Conservation (phyloP, 2,113 vertebrate species). For the Sylvicapra grimmia region DNA sequence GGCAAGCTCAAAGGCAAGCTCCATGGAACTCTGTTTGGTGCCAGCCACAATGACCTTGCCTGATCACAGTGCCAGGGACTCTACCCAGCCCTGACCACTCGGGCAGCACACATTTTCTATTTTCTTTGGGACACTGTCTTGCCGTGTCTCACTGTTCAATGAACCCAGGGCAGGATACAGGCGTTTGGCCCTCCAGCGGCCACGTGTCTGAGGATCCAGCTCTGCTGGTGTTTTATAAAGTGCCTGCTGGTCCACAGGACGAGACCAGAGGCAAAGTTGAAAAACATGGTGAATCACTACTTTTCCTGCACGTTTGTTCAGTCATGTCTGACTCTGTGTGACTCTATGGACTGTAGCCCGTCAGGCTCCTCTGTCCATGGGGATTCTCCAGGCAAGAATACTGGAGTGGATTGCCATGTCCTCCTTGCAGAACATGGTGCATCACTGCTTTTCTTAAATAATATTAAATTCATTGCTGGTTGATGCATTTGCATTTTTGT, state of each 20-base stretch:
- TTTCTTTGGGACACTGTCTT: not conserved
- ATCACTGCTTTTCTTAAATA: not conserved
- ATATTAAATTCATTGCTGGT: too few relatives aligned
- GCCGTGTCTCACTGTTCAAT: not conserved
- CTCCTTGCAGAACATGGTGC: not conserved
- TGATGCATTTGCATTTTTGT: not conserved
- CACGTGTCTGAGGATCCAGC: not conserved
- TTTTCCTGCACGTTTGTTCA: not conserved
- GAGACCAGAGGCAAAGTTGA: not conserved
- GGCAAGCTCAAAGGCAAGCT: fast-evolving
- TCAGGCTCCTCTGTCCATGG: not conserved
- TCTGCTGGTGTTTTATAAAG: not conserved
- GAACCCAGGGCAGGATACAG: not conserved
- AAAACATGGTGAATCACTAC: not conserved
- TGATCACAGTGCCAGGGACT: not conserved
- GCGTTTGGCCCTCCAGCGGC: not conserved
- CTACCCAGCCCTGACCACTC: not conserved
- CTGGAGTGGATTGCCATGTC: not conserved
- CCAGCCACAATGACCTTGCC: fast-evolving
- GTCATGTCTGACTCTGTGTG: not conserved
- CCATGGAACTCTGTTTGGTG: too few relatives aligned
- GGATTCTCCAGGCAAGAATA: not conserved
- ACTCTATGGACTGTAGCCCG: not conserved
- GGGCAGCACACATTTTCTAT: not conserved
- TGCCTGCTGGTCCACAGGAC: not conserved